Evolutionary conservation across 2,797 vertebrate genomes (phyloP).

Genomic region (Peromyscus nudipes): DNA sequence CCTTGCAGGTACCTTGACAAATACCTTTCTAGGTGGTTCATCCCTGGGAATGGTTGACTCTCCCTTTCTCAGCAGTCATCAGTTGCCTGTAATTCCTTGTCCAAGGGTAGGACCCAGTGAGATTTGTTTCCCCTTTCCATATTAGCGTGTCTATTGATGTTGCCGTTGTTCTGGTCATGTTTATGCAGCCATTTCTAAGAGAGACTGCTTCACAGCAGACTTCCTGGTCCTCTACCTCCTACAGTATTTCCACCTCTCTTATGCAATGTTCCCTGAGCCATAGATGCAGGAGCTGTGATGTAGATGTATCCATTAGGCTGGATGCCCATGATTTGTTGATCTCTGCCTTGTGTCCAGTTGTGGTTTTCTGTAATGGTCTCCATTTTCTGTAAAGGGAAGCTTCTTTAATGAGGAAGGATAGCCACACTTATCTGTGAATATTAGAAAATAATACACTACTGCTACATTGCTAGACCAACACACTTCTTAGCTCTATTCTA

Average conservation of each 20-base stretch:
- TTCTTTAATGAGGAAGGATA: not conserved
- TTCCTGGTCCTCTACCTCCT: not conserved
- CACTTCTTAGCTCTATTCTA: not conserved
- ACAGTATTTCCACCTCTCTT: not conserved
- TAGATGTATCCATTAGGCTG: too few species aligned
- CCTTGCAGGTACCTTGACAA: not conserved
- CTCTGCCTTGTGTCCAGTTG: not conserved
- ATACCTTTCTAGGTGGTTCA: not conserved
- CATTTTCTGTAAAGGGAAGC: not conserved
- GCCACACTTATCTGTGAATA: not conserved
- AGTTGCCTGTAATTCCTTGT: not conserved
- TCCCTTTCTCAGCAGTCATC: not conserved
- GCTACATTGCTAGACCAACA: not conserved
- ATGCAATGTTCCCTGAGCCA: not conserved
- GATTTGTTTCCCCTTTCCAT: too few species aligned
- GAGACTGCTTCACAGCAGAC: not conserved
- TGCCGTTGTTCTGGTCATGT: not conserved
- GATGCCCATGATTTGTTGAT: not conserved
- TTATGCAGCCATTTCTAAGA: not conserved
- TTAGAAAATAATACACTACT: not conserved
- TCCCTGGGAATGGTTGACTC: not conserved
- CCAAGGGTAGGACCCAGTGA: not conserved
- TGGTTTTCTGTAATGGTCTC: not conserved
- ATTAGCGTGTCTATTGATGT: not conserved
- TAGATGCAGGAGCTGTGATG: not conserved